Evolutionary conservation across 2,113 vertebrate genomes (phyloP).

Genomic region (Saimiri boliviensis): DNA sequence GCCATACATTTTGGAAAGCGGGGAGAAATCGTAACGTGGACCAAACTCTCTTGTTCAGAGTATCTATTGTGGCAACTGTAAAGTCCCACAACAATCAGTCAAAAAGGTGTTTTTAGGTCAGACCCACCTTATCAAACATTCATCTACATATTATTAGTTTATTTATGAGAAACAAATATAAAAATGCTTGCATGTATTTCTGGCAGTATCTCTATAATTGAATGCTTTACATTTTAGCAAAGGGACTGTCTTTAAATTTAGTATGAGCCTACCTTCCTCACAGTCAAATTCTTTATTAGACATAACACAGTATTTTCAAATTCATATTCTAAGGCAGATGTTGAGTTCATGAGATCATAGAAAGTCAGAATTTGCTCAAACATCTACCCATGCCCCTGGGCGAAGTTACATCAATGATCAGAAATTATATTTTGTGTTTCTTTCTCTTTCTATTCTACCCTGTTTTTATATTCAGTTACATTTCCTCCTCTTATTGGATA

Average conservation of each 20-base stretch:
- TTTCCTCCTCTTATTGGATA: neutral
- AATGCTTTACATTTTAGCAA: neutral
- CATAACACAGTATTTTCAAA: neutral
- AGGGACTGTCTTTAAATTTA: neutral
- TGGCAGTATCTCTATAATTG: neutral
- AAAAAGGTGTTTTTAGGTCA: neutral
- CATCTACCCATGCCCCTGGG: neutral
- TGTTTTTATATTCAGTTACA: neutral
- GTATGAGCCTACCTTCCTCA: neutral
- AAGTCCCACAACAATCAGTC: neutral
- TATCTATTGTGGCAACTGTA: neutral
- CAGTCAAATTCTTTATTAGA: neutral
- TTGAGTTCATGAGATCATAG: neutral
- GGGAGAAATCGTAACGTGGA: neutral
- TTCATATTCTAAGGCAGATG: neutral
- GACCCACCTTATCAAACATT: neutral
- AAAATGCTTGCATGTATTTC: neutral
- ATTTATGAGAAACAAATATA: neutral
- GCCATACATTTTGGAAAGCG: neutral
- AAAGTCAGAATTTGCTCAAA: neutral
- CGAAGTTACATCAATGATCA: neutral
- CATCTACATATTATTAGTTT: neutral
- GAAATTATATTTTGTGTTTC: neutral
- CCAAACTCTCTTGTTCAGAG: neutral
- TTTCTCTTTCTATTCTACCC: neutral